A percentile compares a stretch with the other conserved stretches of the same genome.
These are phyloP conservation scores for Theristicus caerulescens DNA, from an alignment of 2,113 vertebrate genomes.

Conservation along the genomic window DNA sequence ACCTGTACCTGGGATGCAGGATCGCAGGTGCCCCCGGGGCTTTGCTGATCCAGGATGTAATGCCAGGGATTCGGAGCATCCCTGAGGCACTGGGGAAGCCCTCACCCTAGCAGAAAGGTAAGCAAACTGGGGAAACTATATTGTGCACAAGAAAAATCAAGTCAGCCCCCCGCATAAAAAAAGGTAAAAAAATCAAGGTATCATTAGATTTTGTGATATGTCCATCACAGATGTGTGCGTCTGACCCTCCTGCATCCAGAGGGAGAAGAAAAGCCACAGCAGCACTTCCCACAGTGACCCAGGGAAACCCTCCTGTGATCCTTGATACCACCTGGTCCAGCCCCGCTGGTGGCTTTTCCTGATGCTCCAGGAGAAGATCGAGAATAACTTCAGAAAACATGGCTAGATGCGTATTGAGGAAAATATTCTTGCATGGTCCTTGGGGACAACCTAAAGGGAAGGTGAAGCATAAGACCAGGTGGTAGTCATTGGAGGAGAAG, in stretches of 20 bases:
- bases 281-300: not conserved
- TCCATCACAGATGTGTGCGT: not conserved
- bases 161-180: not conserved
- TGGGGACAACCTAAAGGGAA: not conserved
- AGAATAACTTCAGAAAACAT: not conserved
- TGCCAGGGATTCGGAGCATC: not conserved
- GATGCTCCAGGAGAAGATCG: not conserved
- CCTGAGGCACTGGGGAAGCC: not conserved
- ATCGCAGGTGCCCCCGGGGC: not conserved
- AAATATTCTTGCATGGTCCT: not conserved
- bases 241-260: not conserved
- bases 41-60: not conserved
- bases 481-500: not conserved
- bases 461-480: not conserved
- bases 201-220: not conserved
- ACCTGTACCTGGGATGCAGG: accelerated
- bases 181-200: not conserved
- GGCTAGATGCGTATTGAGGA: not conserved
- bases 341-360: not conserved
- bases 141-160: not conserved
- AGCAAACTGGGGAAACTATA: not conserved
- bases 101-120: not conserved
- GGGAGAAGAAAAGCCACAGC: not conserved
- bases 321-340: accelerated
- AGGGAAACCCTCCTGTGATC: not conserved